Conservation (phyloP, 1,140 invertebrate species). For the Drosophila albomicans region DNA sequence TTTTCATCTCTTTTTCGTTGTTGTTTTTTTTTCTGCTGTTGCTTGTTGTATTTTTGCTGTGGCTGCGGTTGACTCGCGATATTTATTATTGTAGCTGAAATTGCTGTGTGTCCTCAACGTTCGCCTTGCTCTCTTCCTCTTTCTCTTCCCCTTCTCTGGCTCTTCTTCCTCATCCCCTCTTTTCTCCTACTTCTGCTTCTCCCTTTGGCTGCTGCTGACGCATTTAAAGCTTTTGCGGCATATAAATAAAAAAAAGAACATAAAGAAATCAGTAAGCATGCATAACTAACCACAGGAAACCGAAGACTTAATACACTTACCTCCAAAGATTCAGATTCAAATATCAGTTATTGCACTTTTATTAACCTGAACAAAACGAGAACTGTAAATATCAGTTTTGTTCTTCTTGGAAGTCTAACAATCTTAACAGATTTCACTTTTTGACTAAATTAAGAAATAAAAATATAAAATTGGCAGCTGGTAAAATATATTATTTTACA, state of each 20-base stretch:
- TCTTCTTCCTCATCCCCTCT: not conserved
- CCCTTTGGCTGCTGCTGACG: constrained; percentile 65
- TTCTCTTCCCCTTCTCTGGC: not conserved
- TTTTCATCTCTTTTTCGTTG: constrained; percentile 28
- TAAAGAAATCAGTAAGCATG: not conserved
- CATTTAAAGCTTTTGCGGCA: constrained; percentile 81
- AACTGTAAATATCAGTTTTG: too few species aligned
- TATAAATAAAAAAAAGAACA: constrained; percentile 66
- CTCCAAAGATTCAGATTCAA: not conserved
- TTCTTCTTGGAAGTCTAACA: too few species aligned
- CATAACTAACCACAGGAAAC: not conserved
- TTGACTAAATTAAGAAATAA: too few species aligned
- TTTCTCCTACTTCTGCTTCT: not conserved
- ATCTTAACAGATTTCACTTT: too few species aligned
- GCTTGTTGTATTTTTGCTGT: constrained; percentile 62
- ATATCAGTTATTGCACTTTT: too few species aligned
- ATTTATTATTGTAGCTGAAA: constrained; percentile 83
- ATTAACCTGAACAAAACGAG: too few species aligned
- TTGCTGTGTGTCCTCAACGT: constrained; percentile 72
- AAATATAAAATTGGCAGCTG: too few species aligned
- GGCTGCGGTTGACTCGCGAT: constrained; percentile 79
- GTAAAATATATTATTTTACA: too few species aligned
- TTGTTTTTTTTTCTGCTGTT: constrained; percentile 15
- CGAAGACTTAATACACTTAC: not conserved
- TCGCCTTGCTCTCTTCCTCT: constrained; percentile 10